Conservation (phyloP, 2,888 invertebrate species). For the Eustalomyia histrio region DNA sequence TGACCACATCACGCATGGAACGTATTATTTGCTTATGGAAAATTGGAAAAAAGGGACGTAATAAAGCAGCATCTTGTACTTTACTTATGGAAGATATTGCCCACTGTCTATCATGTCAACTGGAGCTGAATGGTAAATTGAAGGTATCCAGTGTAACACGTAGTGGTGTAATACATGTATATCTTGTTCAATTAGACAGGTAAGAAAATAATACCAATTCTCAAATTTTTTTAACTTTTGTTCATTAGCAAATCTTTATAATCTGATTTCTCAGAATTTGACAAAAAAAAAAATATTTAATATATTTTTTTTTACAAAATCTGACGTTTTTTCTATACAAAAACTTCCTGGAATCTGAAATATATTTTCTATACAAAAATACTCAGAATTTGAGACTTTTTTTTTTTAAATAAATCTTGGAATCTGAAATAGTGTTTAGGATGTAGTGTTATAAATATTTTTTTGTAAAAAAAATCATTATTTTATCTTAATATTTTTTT, state of each 20-base stretch:
- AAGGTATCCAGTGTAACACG: slow-evolving; percentile 82
- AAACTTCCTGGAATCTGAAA: no score
- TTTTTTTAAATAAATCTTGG: background rate
- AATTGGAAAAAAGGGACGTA: slow-evolving; percentile 77
- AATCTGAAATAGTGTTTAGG: no score
- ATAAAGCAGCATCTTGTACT: slow-evolving; percentile 81
- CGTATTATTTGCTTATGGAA: slow-evolving; percentile 78
- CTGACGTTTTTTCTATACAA: no score
- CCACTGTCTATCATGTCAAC: slow-evolving; percentile 80
- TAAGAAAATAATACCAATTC: slow-evolving; percentile 43
- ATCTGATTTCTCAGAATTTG: no score
- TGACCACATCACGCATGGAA: slow-evolving; percentile 77
- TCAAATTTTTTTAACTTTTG: no score
- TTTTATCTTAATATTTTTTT: no score
- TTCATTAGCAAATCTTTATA: no score
- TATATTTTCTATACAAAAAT: background rate
- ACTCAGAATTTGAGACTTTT: background rate
- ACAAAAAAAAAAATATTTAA: no score
- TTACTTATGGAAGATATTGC: slow-evolving; percentile 87
- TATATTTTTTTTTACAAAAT: no score
- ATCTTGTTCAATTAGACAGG: slow-evolving; percentile 88
- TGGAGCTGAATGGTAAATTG: slow-evolving; percentile 80
- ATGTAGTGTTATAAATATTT: no score
- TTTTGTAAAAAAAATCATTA: no score
- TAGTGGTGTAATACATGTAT: slow-evolving; percentile 89